Base-by-base conservation (phyloP, 2,113 vertebrate species). In the Emydura subglobosa region DNA sequence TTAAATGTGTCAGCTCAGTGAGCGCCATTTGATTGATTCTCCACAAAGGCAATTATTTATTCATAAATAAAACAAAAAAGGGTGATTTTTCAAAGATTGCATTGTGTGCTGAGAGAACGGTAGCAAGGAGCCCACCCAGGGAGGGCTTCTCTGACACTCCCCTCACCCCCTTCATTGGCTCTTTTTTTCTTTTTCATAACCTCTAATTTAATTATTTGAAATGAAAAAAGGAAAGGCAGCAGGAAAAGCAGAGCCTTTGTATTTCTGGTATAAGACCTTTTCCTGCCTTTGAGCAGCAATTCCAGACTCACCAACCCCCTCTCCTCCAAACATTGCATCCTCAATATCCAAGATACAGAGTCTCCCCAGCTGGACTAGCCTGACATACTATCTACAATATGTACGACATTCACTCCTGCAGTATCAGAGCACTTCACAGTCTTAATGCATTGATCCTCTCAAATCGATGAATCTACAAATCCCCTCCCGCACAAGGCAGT, bases 151-250 rank as follows among this genome's bases (percentile, higher is more conserved):
- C 87, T 86, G 87, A 84, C 83, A 79, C 85, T 90, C 92, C 85
- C 81, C 14, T 53, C 91, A 92, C 90, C 61, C 79, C 31, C 51
- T 31, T 39, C 29, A 57, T 80, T 80, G 25, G 65, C 65, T 42
- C 81, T 86, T 57, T 29, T 1, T 0, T 39, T 6, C 34, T 53
- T 53, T 53, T 53, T 72, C 86, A 5, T 25, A 87, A 94, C 68
- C 79, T 76, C 83, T 12, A n/a, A 83, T 94, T 97, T 96, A 76
- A 97, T 98, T 87, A 86, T 54, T 92, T 90, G 19, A 65, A 80
- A 76, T 4, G 25, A 4, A 4, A 0, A 25, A 51, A 85, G 4
- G 4, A 0, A 34, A 78, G 12, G 65, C 11, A 85, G 16, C 34
- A 78, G 80, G 51, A 79, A 42, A 6, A 83, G 27, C 83, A 86